Evolutionary conservation across 2,113 vertebrate genomes (phyloP), one percentile per base, ranked within the genome.

Genomic region (Austrofundulus limnaeus): DNA sequence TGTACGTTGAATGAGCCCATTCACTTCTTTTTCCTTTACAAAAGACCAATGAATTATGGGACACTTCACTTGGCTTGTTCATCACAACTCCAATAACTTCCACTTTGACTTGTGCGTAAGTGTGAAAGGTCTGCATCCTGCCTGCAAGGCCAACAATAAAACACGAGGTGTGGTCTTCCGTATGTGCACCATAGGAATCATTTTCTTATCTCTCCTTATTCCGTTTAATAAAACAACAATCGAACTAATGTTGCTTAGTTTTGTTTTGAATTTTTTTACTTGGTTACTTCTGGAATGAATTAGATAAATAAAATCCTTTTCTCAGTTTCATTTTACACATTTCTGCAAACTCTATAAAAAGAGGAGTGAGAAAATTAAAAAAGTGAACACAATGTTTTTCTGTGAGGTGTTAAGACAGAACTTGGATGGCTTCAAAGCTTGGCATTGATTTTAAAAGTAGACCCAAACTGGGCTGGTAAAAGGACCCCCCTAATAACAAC

Each of bases 61-160:
- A 47, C 37, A 19, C 42, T 76, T 39, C 60, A 52, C 54, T 66
- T 55, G 17, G 52, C 78, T 76, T 76, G 61, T 66, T 75, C 60
- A 53, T 51, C 63, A 69, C 47, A 52, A 43, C 56, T 51, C 31
- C 28, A 77, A 76, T 71, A 75, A 80, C 72, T 86, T 78, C 80
- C 75, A 72, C 65, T 34, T 43, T 48, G 53, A 59, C 69, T 75
- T 21, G 14, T 51, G 66, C 15, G 16, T 60, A 78, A 76, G 83
- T 87, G 79, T 83, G 84, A 91, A 87, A 70, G 70, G 56, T 78
- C 70, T 58, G 45, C 77, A 78, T 89, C 85, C 87, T 85, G 76
- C 43, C 63, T 34, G 34, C 66, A 57, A 72, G 24, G 15, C 61
- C 37, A 48, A 85, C 87, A 84, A 81, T 81, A 66, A 75, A 63